Conservation (phyloP, 2,888 invertebrate genomes). For the Eupithecia centaureata region DNA sequence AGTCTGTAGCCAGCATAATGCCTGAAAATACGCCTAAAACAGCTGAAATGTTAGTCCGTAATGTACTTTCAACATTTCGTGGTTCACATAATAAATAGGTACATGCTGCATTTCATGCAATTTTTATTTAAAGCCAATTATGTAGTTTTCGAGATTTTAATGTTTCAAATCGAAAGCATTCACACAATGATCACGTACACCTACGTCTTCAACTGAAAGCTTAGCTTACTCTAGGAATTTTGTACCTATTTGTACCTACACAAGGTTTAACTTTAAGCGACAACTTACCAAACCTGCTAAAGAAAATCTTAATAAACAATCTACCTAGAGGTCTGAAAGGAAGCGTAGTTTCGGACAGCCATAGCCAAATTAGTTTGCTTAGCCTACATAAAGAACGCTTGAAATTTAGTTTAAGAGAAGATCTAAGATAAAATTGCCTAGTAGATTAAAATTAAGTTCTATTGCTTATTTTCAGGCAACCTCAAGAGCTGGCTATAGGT, state of each 20-base stretch:
- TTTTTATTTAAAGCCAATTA: constrained; percentile 41
- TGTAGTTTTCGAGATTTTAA: constrained; percentile 26
- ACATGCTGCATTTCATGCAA: constrained; percentile 42
- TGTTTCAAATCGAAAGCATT: background rate
- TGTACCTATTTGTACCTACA: background rate
- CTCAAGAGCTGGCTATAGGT: background rate
- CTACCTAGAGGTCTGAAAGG: constrained; percentile 18
- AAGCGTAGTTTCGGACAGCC: constrained; percentile 15
- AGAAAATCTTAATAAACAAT: constrained; percentile 10
- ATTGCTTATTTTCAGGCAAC: constrained; percentile 13
- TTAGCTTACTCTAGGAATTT: background rate
- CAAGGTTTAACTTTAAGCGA: background rate
- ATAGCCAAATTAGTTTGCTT: constrained; percentile 8
- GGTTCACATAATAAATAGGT: constrained; percentile 17
- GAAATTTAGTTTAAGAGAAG: background rate
- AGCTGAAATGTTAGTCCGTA: constrained; percentile 40
- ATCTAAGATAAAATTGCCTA: background rate
- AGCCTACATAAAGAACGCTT: background rate
- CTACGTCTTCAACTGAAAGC: background rate
- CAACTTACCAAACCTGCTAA: constrained; percentile 21
- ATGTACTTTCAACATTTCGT: constrained; percentile 26
- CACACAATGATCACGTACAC: background rate
- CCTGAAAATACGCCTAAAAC: constrained; percentile 40
- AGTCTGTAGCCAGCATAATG: constrained; percentile 36
- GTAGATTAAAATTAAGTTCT: background rate